These are phyloP conservation scores for Delphinus delphis DNA, from an alignment of 2,113 vertebrate genomes.

Conservation along the genomic window DNA sequence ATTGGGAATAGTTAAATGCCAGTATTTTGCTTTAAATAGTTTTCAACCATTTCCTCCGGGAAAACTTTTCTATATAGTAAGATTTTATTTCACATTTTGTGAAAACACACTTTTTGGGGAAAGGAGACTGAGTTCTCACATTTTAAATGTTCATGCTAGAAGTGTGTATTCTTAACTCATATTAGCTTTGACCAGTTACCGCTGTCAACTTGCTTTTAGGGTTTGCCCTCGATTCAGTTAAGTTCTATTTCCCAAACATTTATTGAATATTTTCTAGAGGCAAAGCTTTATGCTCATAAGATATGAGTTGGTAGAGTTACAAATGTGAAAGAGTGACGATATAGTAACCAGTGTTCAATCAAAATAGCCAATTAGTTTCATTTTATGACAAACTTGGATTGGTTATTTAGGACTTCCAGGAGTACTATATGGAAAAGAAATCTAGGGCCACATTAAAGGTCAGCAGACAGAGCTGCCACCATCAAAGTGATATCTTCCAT, in stretches of 20 bases:
- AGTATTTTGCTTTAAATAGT: slow-evolving; percentile 61
- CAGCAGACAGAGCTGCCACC: background rate
- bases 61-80: slow-evolving; percentile 13
- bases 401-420: background rate
- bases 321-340: background rate
- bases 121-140: slow-evolving; percentile 40
- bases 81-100: slow-evolving; percentile 34
- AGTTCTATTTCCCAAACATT: background rate
- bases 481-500: background rate
- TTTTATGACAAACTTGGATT: background rate
- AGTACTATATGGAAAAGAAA: background rate
- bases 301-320: background rate
- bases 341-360: background rate
- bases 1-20: background rate
- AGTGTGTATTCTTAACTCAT: background rate
- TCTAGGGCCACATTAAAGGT: background rate
- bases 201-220: background rate
- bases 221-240: background rate
- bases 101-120: slow-evolving; percentile 18
- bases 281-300: background rate
- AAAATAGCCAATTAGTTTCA: background rate
- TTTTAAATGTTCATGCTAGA: background rate
- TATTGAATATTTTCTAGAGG: background rate
- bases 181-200: background rate
- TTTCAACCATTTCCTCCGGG: slow-evolving; percentile 47